Evolutionary conservation across 2,888 invertebrate species (phyloP).

Genomic region (Heterodera filipjevi): DNA sequence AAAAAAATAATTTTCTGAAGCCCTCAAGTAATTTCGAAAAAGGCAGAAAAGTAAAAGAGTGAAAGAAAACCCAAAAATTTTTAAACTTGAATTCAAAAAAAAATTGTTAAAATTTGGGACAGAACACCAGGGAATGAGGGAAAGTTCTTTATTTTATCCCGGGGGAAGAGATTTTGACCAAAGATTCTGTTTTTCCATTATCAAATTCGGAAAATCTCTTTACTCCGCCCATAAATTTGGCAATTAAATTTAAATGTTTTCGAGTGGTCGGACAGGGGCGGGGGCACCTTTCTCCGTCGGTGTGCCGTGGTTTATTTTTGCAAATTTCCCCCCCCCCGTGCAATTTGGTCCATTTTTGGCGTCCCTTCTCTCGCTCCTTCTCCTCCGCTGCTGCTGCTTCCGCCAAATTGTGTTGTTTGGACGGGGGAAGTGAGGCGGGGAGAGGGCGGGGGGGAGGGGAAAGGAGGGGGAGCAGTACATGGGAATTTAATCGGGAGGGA

Average conservation of each 20-base stretch:
- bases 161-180: too few species aligned
- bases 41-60: too few species aligned
- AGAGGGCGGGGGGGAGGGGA: neutral
- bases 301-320: neutral
- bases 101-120: too few species aligned
- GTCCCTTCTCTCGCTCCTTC: neutral
- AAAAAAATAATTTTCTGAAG: too few species aligned
- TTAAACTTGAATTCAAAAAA: too few species aligned
- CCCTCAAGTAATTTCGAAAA: too few species aligned
- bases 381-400: neutral
- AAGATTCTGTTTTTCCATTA: neutral
- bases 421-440: neutral
- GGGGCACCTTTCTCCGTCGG: too few species aligned
- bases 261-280: neutral
- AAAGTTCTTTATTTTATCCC: too few species aligned
- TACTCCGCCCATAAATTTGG: neutral
- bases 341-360: constrained; percentile 1
- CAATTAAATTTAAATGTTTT: neutral
- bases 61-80: too few species aligned
- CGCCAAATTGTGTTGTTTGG: constrained; percentile 10
- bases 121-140: too few species aligned
- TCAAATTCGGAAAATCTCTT: neutral
- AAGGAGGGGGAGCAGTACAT: neutral
- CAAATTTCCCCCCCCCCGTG: neutral
- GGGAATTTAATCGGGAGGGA: neutral